These are phyloP conservation scores for Formica selysi DNA, from an alignment of 1,140 invertebrate genomes.

Conservation along the genomic window DNA sequence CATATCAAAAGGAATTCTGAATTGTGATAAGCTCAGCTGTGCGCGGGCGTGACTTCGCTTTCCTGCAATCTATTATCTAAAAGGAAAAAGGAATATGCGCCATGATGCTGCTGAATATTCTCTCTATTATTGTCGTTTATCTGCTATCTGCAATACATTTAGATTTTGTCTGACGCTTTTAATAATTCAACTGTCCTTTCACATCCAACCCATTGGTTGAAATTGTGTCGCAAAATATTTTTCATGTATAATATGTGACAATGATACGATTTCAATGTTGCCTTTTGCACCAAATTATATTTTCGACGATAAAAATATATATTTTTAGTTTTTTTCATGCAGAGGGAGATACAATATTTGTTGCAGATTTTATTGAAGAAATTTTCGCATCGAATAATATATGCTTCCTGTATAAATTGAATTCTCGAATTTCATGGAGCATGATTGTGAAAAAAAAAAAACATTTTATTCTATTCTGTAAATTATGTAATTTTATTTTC, in stretches of 20 bases:
- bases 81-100: constrained; percentile 24
- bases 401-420: constrained; percentile 8
- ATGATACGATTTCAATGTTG: constrained; percentile 25
- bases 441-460: not conserved
- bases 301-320: constrained; percentile 21
- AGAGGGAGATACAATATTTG: constrained; percentile 43
- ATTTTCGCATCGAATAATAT: constrained; percentile 30
- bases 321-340: not conserved
- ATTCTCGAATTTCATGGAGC: not conserved
- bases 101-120: constrained; percentile 38
- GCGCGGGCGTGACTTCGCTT: constrained; percentile 15
- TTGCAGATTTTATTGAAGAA: constrained; percentile 25
- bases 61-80: constrained; percentile 54
- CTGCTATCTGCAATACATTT: constrained; percentile 20
- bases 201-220: constrained; percentile 1
- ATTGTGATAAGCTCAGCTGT: constrained; percentile 37
- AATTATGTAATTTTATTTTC: constrained; percentile 8
- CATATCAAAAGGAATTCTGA: constrained; percentile 53
- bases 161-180: constrained; percentile 35
- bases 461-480: not conserved
- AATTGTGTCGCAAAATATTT: constrained; percentile 53
- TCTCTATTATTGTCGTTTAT: constrained; percentile 54
- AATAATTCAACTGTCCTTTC: constrained; percentile 46
- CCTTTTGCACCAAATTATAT: constrained; percentile 15
- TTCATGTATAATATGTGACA: constrained; percentile 12